Evolutionary conservation across 1,140 invertebrate genomes (phyloP), one percentile per base, ranked within the genome.

Genomic region (Cardiocondyla obscurior): DNA sequence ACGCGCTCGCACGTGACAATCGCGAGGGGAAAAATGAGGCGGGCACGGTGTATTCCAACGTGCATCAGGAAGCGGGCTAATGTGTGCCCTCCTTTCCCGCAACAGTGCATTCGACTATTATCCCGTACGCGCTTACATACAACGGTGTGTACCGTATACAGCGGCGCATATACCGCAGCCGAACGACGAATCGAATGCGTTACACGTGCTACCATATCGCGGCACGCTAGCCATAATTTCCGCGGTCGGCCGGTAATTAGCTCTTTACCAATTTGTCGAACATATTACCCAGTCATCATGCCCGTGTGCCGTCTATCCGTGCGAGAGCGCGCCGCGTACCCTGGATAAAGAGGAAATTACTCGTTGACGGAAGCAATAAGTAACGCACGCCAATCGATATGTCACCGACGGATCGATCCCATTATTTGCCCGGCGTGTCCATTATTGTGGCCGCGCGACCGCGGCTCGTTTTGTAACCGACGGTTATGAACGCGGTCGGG

Each of bases 311-410:
- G 57, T 74, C 67, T 74, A 72, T 85, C 85, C 83, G 70, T 84
- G 51, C 84, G 64, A 67, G 64, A 67, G 42, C 84, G 39, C 64
- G 65, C 79, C 84, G 81, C 69, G 74, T n/a, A 12, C 30, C 39
- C 64, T 84, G 85, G 70, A 87, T 89, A 88, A 89, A 89, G 88
- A 89, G 86, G 85, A 89, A 89, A 89, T 89, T 87, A 90, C 87
- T 86, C 84, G 74, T 83, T 83, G 88, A 89, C 89, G 89, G 89
- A 89, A 90, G 86, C 85, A 89, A 90, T 90, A 89, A 90, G 88
- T 90, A 89, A 90, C 60, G 51, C 49, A 58, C 62, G 74, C 73
- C 53, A 30, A 83, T 85, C 60, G 60, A 83, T 69, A 81, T 65
- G 57, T 77, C 72, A 65, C 49, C 44, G 44, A 42, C 36, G 39